phyloP scores from a whole-genome alignment of 2,113 vertebrate genomes.

The Antechinus stuartii region DNA sequence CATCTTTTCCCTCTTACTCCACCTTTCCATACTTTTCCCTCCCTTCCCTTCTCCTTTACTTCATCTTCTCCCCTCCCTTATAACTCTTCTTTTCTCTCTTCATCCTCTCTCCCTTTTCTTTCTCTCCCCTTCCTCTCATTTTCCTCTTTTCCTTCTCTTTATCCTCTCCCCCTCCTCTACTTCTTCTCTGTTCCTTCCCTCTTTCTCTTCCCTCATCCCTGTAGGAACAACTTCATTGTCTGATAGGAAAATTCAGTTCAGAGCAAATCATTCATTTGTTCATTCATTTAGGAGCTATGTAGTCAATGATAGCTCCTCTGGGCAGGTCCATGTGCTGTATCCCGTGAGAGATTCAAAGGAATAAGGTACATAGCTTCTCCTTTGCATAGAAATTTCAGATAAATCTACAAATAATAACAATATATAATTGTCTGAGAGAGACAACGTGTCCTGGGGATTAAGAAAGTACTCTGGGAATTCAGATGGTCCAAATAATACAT shows the following conservation, averaged over 20 bases:
- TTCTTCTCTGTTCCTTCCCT: not conserved
- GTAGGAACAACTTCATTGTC: not conserved
- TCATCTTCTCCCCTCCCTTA: not conserved
- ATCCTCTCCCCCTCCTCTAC: too few species aligned
- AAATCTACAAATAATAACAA: not conserved
- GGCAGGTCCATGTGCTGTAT: too few species aligned
- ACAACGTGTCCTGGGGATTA: not conserved
- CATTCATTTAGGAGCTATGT: not conserved
- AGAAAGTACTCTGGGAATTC: not conserved
- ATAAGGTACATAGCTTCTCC: not conserved
- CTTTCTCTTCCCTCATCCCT: not conserved
- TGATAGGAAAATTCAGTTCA: not conserved
- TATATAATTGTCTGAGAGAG: not conserved
- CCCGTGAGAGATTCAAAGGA: not conserved
- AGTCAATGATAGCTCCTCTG: not conserved
- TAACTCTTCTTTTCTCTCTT: not conserved
- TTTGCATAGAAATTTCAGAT: not conserved
- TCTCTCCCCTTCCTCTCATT: not conserved
- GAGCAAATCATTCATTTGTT: not conserved
- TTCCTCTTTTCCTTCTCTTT: too few species aligned
- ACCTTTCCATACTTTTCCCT: not conserved
- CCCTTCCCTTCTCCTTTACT: not conserved
- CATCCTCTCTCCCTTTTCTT: not conserved
- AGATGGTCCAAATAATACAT: not conserved
- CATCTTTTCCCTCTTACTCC: not conserved